Percentiles rank a stretch among this genome's conserved stretches.
Evolutionary conservation across 2,888 invertebrate species (phyloP).

Genomic region (Trilocha varians): DNA sequence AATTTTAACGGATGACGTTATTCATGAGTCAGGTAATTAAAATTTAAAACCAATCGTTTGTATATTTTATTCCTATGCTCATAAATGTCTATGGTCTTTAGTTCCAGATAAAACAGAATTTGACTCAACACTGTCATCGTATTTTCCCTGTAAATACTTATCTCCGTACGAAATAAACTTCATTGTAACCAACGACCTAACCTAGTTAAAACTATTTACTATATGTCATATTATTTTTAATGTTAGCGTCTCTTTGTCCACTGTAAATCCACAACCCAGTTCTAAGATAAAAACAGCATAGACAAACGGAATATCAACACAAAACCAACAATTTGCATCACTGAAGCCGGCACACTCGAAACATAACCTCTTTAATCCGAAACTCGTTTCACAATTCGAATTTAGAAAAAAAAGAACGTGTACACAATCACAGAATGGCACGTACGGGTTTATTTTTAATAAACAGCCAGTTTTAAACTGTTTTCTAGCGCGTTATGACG

Average conservation of each 20-base stretch:
- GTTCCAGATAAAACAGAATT: neutral
- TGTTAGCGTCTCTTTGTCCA: neutral
- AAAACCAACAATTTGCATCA: conserved; percentile 56
- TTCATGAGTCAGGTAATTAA: conserved; percentile 30
- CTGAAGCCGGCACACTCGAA: conserved; percentile 19
- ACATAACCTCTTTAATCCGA: conserved; percentile 8
- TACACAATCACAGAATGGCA: conserved; percentile 33
- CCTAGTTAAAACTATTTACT: too few species aligned
- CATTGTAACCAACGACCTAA: too few species aligned
- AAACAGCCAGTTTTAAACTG: conserved; percentile 37
- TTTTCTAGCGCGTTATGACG: conserved; percentile 43
- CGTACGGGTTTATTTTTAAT: conserved; percentile 57
- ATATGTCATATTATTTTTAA: too few species aligned
- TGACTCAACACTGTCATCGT: neutral
- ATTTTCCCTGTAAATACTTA: neutral
- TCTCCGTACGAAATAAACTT: too few species aligned
- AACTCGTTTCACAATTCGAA: conserved; percentile 11
- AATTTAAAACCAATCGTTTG: too few species aligned
- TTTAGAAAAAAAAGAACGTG: conserved; percentile 22
- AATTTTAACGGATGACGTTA: conserved; percentile 27
- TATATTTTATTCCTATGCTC: too few species aligned
- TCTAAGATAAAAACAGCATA: conserved; percentile 1
- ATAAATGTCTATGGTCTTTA: neutral
- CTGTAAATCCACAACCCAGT: neutral
- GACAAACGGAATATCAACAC: conserved; percentile 19